Conservation (phyloP, 1,140 invertebrate genomes). For the Laupala kohalensis region DNA sequence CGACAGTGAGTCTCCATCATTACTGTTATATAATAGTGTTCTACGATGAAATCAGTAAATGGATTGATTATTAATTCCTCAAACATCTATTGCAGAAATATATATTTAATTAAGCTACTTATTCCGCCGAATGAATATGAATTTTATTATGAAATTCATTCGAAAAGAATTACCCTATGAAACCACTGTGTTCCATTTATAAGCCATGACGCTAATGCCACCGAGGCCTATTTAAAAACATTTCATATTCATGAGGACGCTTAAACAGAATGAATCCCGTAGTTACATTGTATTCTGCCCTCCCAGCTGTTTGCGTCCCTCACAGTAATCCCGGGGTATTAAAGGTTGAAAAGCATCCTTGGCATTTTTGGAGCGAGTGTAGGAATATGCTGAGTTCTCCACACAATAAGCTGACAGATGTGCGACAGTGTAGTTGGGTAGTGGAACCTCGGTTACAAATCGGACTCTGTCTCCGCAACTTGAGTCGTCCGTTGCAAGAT, state of each 20-base stretch:
- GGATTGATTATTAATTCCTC: too few species aligned
- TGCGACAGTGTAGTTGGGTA: background rate
- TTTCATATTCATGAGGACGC: background rate
- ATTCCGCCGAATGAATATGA: too few species aligned
- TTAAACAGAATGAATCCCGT: background rate
- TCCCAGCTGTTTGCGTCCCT: background rate
- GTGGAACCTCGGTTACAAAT: background rate
- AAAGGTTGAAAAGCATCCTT: background rate
- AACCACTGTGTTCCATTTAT: too few species aligned
- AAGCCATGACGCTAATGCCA: background rate
- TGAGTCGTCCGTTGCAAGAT: background rate
- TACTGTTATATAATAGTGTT: too few species aligned
- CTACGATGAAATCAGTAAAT: too few species aligned
- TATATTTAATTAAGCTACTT: too few species aligned
- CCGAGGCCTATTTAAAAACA: background rate
- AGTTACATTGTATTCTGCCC: background rate
- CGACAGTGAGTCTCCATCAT: too few species aligned
- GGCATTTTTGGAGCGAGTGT: background rate
- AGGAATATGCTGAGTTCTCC: background rate
- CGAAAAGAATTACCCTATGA: too few species aligned
- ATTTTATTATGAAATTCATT: too few species aligned
- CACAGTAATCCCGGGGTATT: background rate
- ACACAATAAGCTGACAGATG: background rate
- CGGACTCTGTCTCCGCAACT: background rate
- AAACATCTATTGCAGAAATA: too few species aligned